These are phyloP conservation scores for Drosophila crucigera DNA, from an alignment of 2,888 invertebrate species.

Conservation along the genomic window DNA sequence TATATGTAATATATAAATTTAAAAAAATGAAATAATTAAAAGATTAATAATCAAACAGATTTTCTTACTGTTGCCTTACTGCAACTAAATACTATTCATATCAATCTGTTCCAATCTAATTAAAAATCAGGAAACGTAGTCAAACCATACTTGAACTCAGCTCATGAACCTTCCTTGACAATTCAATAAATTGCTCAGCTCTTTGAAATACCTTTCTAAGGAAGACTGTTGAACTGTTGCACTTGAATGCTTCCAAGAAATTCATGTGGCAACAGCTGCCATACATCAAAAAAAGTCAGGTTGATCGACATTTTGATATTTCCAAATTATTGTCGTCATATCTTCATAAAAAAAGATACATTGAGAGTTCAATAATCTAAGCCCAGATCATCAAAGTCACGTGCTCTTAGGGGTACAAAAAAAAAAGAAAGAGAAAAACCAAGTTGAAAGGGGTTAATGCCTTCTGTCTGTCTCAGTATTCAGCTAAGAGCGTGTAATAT, in stretches of 20 bases:
- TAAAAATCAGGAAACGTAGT: not conserved
- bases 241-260: slow-evolving; percentile 51
- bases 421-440: not conserved
- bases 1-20: not conserved
- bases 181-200: not conserved
- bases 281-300: slow-evolving; percentile 16
- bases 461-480: slow-evolving; percentile 17
- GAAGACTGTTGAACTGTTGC: slow-evolving; percentile 24
- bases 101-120: not conserved
- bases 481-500: slow-evolving; percentile 39
- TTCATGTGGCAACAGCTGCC: slow-evolving; percentile 29
- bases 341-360: not conserved
- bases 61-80: too few species aligned
- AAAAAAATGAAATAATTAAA: not conserved
- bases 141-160: not conserved
- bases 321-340: slow-evolving; percentile 9
- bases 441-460: slow-evolving; percentile 48
- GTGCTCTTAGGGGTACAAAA: slow-evolving; percentile 39
- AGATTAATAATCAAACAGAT: too few species aligned
- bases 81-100: not conserved
- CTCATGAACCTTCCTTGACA: slow-evolving; percentile 4
- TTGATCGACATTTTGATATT: slow-evolving; percentile 33
- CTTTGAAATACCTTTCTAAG: slow-evolving; percentile 17
- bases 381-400: slow-evolving; percentile 51
- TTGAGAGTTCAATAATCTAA: slow-evolving; percentile 55